A percentile compares a stretch with the other conserved stretches of the same genome.
These are phyloP conservation scores for Microplitis deprimator DNA, from an alignment of 2,888 invertebrate species.

Conservation along the genomic window DNA sequence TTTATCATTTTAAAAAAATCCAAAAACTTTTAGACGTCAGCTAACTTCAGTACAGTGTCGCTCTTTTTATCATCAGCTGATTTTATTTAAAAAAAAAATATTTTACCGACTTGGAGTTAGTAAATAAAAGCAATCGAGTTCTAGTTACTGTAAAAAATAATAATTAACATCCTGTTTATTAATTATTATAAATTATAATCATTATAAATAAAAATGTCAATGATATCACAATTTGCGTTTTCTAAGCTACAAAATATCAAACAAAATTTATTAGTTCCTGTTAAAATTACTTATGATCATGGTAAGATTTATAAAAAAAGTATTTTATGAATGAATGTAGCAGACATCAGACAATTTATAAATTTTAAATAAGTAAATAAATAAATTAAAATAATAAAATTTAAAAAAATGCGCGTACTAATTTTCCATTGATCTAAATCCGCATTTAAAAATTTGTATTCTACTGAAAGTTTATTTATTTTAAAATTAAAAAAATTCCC, in stretches of 20 bases:
- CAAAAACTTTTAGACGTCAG: no score
- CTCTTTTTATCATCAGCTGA: background rate
- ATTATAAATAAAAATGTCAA: constrained; percentile 39
- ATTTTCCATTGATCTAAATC: background rate
- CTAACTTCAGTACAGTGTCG: no score
- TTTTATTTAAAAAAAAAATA: background rate
- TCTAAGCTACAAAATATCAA: constrained; percentile 41
- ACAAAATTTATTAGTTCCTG: constrained; percentile 34
- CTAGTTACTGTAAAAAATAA: background rate
- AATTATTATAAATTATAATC: background rate
- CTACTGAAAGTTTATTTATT: no score
- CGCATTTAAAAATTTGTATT: background rate
- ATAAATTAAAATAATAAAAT: background rate
- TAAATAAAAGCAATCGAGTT: background rate
- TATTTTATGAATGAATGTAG: constrained; percentile 2
- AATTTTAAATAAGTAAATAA: background rate
- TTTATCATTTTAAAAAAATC: no score
- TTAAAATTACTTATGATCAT: constrained; percentile 18
- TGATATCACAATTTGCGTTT: constrained; percentile 35
- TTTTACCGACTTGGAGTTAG: background rate
- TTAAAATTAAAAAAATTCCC: no score
- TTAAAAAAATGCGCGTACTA: no score
- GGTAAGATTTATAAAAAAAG: constrained; percentile 32
- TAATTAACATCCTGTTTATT: background rate
- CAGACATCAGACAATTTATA: background rate